Percentiles rank a stretch among this genome's conserved stretches.
Conservation (phyloP, 2,888 invertebrate species). For the Lapara coniferarum region DNA sequence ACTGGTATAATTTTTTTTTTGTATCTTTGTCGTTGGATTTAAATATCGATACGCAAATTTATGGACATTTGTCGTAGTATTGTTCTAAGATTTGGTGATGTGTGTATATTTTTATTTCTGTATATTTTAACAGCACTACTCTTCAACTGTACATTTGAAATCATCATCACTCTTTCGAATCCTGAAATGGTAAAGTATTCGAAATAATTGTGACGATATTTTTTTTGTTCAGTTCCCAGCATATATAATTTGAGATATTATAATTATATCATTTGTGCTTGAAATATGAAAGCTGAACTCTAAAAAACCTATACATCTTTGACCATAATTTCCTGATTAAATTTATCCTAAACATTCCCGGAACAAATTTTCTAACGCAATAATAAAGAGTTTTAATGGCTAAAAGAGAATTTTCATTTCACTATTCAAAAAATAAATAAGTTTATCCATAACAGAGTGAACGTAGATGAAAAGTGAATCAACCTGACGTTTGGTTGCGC, state of each 20-base stretch:
- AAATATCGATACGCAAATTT: neutral
- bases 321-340: neutral
- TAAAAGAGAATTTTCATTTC: constrained; percentile 64
- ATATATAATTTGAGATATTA: too few relatives aligned
- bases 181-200: too few relatives aligned
- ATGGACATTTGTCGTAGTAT: neutral
- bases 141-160: too few relatives aligned
- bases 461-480: constrained; percentile 82
- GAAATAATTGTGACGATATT: too few relatives aligned
- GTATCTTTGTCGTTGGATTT: neutral
- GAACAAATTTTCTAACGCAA: neutral
- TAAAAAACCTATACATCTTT: neutral
- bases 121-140: too few relatives aligned
- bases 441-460: constrained; percentile 65
- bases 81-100: too few relatives aligned
- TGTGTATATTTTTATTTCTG: too few relatives aligned
- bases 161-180: too few relatives aligned
- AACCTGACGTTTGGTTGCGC: constrained; percentile 77
- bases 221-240: too few relatives aligned
- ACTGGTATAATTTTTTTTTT: constrained; percentile 11
- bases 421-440: constrained; percentile 59
- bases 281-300: too few relatives aligned
- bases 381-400: constrained; percentile 8
- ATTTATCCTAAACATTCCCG: neutral
- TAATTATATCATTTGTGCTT: too few relatives aligned